phyloP scores from a whole-genome alignment of 2,888 invertebrate species.

The Quadroppia sp. region DNA sequence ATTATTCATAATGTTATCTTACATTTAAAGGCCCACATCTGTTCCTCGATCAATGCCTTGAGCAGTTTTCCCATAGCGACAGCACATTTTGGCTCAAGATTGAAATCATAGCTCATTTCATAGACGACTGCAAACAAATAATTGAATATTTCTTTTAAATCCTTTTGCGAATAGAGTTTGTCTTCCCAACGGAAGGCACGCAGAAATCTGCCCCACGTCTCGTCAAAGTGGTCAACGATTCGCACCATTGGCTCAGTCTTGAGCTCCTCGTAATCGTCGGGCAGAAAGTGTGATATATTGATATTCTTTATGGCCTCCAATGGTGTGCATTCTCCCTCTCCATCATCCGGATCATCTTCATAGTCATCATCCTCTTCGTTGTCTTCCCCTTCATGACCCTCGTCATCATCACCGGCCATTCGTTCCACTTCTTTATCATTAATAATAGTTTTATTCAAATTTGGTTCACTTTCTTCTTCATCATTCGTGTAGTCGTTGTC shows the following conservation, averaged over 20 bases:
- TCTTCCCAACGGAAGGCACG: slow-evolving; percentile 7
- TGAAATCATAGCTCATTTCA: slow-evolving; percentile 18
- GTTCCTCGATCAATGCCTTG: neutral
- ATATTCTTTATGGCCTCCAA: neutral
- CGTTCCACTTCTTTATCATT: neutral
- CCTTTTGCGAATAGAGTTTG: neutral
- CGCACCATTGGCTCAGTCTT: neutral
- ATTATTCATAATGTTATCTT: neutral
- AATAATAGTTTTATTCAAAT: no score
- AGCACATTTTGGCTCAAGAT: slow-evolving; percentile 25
- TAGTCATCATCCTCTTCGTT: slow-evolving; percentile 32
- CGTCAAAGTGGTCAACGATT: neutral
- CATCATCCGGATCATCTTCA: slow-evolving; percentile 27
- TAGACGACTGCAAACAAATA: neutral
- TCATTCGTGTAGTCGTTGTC: neutral
- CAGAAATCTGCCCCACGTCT: slow-evolving; percentile 23
- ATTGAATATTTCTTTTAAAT: slow-evolving; percentile 6
- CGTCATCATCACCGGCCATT: neutral
- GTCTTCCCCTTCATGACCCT: slow-evolving; percentile 26
- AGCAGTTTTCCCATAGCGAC: neutral
- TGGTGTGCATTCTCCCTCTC: slow-evolving; percentile 18
- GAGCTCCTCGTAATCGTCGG: slow-evolving; percentile 11
- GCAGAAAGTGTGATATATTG: slow-evolving; percentile 13
- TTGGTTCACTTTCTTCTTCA: neutral
- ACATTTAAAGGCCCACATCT: slow-evolving; percentile 41